A percentile compares a stretch with the other conserved stretches of the same genome.
Evolutionary conservation across 2,888 invertebrate genomes (phyloP).

Genomic region (Eupsilia transversa): DNA sequence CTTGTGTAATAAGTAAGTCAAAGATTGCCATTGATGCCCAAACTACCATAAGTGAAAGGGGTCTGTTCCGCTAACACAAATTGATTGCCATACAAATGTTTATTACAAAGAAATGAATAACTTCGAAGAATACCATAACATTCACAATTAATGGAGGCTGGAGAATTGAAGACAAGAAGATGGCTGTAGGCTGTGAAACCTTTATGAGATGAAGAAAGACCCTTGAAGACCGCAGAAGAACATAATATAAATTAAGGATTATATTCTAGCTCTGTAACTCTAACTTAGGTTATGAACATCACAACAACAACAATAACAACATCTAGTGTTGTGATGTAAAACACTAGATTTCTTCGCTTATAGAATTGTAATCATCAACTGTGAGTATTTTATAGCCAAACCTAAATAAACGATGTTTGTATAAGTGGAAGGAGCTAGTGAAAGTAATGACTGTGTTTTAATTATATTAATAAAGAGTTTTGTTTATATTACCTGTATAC

Average conservation of each 20-base stretch:
- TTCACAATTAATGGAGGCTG: not conserved
- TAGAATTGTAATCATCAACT: not conserved
- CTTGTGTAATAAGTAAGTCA: slow-evolving; percentile 1
- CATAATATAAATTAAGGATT: not conserved
- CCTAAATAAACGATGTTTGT: not conserved
- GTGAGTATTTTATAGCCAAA: not conserved
- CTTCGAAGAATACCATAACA: not conserved
- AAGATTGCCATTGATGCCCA: not conserved
- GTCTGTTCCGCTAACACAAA: not conserved
- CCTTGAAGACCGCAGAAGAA: not conserved
- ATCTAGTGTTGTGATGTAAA: too few species aligned
- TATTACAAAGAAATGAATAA: not conserved
- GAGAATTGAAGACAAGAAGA: not conserved
- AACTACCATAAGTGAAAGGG: not conserved
- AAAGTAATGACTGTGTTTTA: not conserved
- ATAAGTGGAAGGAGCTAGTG: not conserved
- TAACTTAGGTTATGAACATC: not conserved
- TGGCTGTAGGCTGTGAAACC: not conserved
- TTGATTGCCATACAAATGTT: slow-evolving; percentile 4
- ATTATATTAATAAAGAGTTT: not conserved
- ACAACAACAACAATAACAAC: too few species aligned
- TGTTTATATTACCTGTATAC: not conserved
- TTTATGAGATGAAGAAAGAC: not conserved
- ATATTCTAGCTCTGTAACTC: not conserved
- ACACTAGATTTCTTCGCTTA: not conserved